Evolutionary conservation across 2,888 invertebrate genomes (phyloP).

Genomic region (Girardia tigrina): DNA sequence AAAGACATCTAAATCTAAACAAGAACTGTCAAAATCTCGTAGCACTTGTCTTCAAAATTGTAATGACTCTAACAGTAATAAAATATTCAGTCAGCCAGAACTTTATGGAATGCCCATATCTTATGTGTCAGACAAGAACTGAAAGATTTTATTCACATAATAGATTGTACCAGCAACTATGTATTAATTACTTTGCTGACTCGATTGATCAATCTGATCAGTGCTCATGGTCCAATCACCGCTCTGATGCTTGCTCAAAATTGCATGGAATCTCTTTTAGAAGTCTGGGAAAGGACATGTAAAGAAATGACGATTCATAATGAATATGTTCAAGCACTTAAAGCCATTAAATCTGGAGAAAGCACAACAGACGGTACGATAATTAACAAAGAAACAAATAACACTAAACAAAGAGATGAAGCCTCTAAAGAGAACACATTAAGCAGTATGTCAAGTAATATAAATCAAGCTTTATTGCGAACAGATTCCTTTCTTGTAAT

Average conservation of each 20-base stretch:
- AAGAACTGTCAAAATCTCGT: no score
- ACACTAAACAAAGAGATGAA: slow-evolving; percentile 21
- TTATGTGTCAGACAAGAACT: slow-evolving; percentile 65
- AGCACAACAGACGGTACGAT: no score
- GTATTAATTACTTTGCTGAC: slow-evolving; percentile 64
- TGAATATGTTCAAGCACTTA: neutral
- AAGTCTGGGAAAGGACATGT: slow-evolving; percentile 13
- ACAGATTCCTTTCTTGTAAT: neutral
- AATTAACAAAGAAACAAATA: no score
- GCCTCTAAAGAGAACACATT: neutral
- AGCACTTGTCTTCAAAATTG: no score
- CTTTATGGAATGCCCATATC: slow-evolving; percentile 83
- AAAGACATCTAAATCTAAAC: no score
- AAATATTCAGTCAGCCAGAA: slow-evolving; percentile 57
- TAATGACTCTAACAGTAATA: no score
- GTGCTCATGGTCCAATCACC: slow-evolving; percentile 77
- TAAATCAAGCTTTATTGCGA: neutral
- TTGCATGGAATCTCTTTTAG: slow-evolving; percentile 16
- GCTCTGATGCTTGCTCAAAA: slow-evolving; percentile 60
- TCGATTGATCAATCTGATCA: slow-evolving; percentile 73
- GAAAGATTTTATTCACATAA: slow-evolving; percentile 51
- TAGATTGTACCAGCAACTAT: slow-evolving; percentile 48
- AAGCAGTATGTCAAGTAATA: neutral
- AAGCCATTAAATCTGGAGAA: slow-evolving; percentile 20
- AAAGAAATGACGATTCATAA: slow-evolving; percentile 25